Percentiles rank a stretch among this genome's conserved stretches.
Evolutionary conservation across 2,113 vertebrate species (phyloP).

Genomic region (Gadus macrocephalus): DNA sequence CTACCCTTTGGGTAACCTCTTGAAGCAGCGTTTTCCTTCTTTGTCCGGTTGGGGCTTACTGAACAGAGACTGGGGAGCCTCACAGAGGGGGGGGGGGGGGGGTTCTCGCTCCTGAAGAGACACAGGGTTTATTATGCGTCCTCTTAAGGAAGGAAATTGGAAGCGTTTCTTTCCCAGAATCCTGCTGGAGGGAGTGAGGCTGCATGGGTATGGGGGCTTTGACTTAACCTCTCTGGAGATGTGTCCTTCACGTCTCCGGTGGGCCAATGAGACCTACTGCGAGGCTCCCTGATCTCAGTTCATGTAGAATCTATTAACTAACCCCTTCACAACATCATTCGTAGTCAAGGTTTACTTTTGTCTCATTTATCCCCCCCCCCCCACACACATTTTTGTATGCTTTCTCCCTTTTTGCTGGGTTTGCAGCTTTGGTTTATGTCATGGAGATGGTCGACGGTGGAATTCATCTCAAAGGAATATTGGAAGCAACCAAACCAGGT

Average conservation of each 20-base stretch:
- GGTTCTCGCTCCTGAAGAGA: constrained; percentile 29
- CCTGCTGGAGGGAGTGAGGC: constrained; percentile 24
- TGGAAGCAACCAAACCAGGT: too few species aligned
- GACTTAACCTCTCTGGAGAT: constrained; percentile 36
- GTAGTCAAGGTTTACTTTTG: not conserved
- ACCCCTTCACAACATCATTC: not conserved
- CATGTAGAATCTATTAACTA: constrained; percentile 27
- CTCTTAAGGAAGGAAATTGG: constrained; percentile 36
- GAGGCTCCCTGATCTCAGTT: constrained; percentile 10
- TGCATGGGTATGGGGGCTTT: constrained; percentile 5
- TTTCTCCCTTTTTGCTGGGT: too few species aligned
- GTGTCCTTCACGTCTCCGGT: constrained; percentile 39
- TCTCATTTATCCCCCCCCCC: too few species aligned
- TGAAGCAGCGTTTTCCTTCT: constrained; percentile 37
- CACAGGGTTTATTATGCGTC: constrained; percentile 36
- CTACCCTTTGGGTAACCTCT: constrained; percentile 23
- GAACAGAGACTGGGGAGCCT: constrained; percentile 30
- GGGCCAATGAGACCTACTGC: constrained; percentile 51
- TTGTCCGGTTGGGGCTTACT: constrained; percentile 23
- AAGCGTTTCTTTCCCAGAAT: constrained; percentile 38
- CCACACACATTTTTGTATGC: too few species aligned
- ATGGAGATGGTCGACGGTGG: too few species aligned
- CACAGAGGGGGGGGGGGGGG: not conserved
- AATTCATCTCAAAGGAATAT: too few species aligned
- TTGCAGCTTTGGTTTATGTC: too few species aligned